Percentiles rank a stretch among this genome's conserved stretches.
phyloP scores from a whole-genome alignment of 2,797 vertebrate species.

The Corythornis leucogaster region DNA sequence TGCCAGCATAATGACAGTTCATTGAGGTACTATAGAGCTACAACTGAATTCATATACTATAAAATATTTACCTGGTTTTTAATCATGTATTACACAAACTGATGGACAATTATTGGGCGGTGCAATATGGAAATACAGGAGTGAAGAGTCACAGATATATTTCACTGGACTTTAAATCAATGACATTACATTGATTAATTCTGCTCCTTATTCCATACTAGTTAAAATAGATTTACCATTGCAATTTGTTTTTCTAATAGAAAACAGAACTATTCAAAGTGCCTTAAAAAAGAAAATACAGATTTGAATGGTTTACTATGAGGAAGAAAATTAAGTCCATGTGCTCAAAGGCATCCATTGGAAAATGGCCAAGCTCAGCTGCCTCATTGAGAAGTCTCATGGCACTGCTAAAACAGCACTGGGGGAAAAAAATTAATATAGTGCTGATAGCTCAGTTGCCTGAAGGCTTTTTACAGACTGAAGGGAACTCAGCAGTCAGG shows the following conservation, averaged over 20 bases:
- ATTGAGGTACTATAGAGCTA: neutral
- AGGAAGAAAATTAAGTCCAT: conserved; percentile 36
- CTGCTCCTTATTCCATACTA: neutral
- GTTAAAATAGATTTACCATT: conserved; percentile 5
- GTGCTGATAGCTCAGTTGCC: neutral
- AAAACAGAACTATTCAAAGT: neutral
- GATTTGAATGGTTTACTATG: neutral
- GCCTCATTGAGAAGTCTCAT: conserved; percentile 7
- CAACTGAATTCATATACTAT: neutral
- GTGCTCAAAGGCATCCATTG: conserved; percentile 28
- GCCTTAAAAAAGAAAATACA: neutral
- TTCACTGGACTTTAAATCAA: neutral
- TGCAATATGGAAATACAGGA: neutral
- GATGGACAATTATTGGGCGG: neutral
- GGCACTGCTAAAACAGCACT: neutral
- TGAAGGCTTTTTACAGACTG: conserved; percentile 12
- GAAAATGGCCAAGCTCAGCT: conserved; percentile 30
- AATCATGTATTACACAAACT: neutral
- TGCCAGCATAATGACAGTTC: neutral
- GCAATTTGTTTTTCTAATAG: neutral
- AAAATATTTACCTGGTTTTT: neutral
- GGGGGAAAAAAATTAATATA: neutral
- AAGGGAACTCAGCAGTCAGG: conserved; percentile 20
- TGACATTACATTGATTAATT: neutral
- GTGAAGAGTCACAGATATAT: neutral